These are phyloP conservation scores for Spatulosminthurus flaviceps DNA, from an alignment of 2,888 invertebrate species.

Conservation along the genomic window DNA sequence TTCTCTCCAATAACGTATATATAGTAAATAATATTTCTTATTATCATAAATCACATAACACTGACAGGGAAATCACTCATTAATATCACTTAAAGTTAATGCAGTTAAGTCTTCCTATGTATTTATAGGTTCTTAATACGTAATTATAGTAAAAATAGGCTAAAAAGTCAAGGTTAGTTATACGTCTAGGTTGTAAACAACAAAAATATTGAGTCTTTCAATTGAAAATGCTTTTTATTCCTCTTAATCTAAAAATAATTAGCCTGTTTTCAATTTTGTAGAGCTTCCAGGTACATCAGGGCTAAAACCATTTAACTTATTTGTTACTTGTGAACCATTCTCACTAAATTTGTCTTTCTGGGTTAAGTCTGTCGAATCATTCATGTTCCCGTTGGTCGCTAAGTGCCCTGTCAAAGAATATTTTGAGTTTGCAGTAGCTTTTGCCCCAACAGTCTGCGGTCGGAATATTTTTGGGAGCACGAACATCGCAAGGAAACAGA, in stretches of 20 bases:
- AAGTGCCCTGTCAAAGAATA: background rate
- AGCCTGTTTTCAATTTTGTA: constrained; percentile 49
- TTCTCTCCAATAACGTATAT: too few relatives aligned
- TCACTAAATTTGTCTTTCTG: background rate
- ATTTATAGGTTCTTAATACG: too few relatives aligned
- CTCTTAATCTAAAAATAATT: constrained; percentile 15
- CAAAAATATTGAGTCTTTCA: constrained; percentile 9
- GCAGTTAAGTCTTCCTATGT: too few relatives aligned
- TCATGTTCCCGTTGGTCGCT: background rate
- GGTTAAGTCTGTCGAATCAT: background rate
- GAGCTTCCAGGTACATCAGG: constrained; percentile 17
- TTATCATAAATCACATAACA: too few relatives aligned
- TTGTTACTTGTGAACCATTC: background rate
- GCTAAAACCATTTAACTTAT: constrained; percentile 9
- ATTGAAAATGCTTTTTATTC: background rate
- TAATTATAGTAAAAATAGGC: too few relatives aligned
- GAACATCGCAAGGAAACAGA: constrained; percentile 66
- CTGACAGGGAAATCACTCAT: too few relatives aligned
- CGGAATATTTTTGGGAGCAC: constrained; percentile 64
- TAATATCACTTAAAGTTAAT: too few relatives aligned
- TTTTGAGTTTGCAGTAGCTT: background rate
- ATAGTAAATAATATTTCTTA: too few relatives aligned
- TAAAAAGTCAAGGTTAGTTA: too few relatives aligned
- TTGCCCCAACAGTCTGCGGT: background rate
- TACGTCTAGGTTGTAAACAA: too few relatives aligned